Evolutionary conservation across 2,113 vertebrate genomes (phyloP).

Genomic region (Lepisosteus oculatus): DNA sequence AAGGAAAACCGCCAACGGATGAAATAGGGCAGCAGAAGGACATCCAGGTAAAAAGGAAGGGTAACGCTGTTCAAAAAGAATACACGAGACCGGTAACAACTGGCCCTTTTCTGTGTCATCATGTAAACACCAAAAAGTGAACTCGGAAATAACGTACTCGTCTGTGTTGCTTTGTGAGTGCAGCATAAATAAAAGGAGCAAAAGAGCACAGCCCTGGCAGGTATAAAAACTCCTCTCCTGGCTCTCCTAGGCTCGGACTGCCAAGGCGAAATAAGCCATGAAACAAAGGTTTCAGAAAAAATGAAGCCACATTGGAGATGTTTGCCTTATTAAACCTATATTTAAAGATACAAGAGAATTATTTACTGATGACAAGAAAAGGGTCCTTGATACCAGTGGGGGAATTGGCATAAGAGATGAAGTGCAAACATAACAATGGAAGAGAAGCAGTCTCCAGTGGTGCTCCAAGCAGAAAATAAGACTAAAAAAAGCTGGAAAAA

Average conservation of each 20-base stretch:
- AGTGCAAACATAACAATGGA: neutral
- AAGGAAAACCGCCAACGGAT: neutral
- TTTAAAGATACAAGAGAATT: neutral
- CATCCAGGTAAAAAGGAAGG: neutral
- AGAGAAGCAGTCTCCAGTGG: neutral
- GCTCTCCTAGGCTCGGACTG: too few species aligned
- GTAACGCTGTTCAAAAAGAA: neutral
- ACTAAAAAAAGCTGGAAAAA: neutral
- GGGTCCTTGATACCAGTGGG: neutral
- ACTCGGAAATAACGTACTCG: neutral
- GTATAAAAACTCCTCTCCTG: too few species aligned
- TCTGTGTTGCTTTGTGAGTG: too few species aligned
- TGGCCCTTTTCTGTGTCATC: neutral
- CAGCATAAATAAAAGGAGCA: too few species aligned
- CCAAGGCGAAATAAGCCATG: too few species aligned
- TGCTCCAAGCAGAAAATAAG: neutral
- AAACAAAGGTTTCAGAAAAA: too few species aligned
- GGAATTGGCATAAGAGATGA: neutral
- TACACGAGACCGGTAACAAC: neutral
- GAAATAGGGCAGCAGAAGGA: conserved; percentile 34
- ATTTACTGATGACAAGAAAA: neutral
- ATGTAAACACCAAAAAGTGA: neutral
- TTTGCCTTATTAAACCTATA: neutral
- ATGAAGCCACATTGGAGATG: too few species aligned
- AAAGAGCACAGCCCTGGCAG: too few species aligned